Percentiles rank a stretch among this genome's conserved stretches.
Conservation (phyloP, 2,888 invertebrate species). For the Polydrusus tereticollis region DNA sequence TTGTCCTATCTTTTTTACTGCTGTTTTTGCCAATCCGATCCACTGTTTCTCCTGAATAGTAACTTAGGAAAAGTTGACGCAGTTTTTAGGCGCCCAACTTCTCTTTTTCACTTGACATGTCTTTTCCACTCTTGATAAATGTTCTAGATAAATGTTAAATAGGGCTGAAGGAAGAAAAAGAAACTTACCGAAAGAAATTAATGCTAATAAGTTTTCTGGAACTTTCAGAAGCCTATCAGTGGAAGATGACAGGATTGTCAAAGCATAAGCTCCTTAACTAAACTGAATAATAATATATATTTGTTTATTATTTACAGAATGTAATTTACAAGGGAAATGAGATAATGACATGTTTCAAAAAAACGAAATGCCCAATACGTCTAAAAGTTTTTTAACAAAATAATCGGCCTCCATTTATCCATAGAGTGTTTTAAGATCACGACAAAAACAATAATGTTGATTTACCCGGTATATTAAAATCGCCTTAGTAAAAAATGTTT, state of each 20-base stretch:
- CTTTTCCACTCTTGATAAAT: conserved; percentile 43
- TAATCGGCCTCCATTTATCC: too few species aligned
- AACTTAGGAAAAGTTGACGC: conserved; percentile 41
- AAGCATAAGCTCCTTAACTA: neutral
- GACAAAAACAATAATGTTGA: too few species aligned
- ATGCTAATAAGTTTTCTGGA: conserved; percentile 40
- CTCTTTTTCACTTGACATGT: conserved; percentile 47
- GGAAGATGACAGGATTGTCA: conserved; percentile 18
- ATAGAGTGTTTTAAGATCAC: too few species aligned
- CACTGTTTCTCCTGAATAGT: conserved; percentile 36
- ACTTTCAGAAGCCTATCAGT: conserved; percentile 18
- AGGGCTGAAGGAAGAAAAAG: conserved; percentile 42
- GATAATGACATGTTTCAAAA: too few species aligned
- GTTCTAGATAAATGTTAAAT: conserved; percentile 48
- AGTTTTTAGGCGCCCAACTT: conserved; percentile 49
- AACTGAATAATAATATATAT: conserved; percentile 6
- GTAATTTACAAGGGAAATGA: too few species aligned
- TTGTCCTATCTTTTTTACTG: neutral
- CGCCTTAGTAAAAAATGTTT: too few species aligned
- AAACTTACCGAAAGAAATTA: conserved; percentile 46
- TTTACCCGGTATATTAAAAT: too few species aligned
- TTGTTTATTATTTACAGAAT: neutral
- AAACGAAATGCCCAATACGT: too few species aligned
- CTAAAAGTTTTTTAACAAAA: too few species aligned
- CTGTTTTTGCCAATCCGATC: neutral